Conservation (phyloP, 2,113 vertebrate genomes). For the Hippocampus comes region DNA sequence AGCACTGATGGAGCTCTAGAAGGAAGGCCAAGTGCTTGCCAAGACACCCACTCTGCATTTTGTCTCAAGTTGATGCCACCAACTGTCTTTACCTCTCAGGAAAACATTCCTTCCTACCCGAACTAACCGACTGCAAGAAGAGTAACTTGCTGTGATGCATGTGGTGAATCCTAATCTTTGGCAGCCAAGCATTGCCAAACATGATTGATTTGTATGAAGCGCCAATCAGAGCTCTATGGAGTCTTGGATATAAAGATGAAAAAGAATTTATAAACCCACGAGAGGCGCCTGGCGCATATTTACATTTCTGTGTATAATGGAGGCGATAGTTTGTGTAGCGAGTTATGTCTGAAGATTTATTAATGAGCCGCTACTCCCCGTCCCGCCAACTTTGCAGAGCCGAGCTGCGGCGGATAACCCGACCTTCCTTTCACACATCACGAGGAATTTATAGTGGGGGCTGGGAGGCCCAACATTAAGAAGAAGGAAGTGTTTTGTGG, state of each 20-base stretch:
- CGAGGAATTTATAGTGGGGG: neutral
- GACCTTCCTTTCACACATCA: conserved; percentile 1
- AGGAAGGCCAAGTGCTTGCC: neutral
- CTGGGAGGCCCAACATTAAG: too few species aligned
- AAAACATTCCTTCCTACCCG: neutral
- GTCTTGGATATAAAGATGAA: conserved; percentile 22
- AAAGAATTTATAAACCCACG: neutral
- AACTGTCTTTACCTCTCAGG: too few species aligned
- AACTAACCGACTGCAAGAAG: neutral
- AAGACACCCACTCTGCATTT: neutral
- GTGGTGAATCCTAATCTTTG: neutral
- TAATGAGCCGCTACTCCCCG: conserved; percentile 32
- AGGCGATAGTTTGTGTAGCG: neutral
- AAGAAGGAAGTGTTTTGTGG: too few species aligned
- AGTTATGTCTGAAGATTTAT: conserved; percentile 50
- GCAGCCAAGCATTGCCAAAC: neutral
- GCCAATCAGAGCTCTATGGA: neutral
- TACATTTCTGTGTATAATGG: conserved; percentile 21
- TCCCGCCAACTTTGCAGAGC: conserved; percentile 25
- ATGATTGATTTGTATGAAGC: neutral
- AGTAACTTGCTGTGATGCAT: too few species aligned
- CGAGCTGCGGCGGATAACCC: conserved; percentile 18
- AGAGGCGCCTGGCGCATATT: conserved; percentile 2
- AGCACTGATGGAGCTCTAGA: neutral
- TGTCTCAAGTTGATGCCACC: too few species aligned